Conservation (phyloP, 2,888 invertebrate species). For the Nephrocerus scutellatus region DNA sequence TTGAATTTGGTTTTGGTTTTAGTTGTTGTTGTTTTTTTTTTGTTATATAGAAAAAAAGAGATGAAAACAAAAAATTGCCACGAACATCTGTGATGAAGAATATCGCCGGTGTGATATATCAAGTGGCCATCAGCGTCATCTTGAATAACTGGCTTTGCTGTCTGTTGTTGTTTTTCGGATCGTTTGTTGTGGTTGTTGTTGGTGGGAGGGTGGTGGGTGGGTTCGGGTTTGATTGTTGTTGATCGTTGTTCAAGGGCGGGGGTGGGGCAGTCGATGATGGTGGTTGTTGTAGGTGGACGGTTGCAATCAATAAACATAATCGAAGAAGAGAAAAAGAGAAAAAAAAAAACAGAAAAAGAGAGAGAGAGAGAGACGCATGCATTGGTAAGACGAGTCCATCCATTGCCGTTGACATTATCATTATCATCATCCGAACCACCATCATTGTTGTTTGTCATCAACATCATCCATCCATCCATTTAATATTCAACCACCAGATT, state of each 20-base stretch:
- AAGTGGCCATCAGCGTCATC: conserved; percentile 99
- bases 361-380: conserved; percentile 26
- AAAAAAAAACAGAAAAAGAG: conserved; percentile 32
- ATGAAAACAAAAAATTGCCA: conserved; percentile 66
- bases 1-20: conserved; percentile 15
- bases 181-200: conserved; percentile 13
- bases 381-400: conserved; percentile 26
- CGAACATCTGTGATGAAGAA: conserved; percentile 99
- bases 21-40: conserved; percentile 20
- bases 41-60: too few species aligned
- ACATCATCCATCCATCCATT: conserved; percentile 48
- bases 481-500: conserved; percentile 31
- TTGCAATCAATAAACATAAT: conserved; percentile 14
- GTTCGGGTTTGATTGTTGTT: conserved; percentile 20
- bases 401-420: conserved; percentile 26
- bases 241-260: conserved; percentile 33
- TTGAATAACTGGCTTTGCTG: conserved; percentile 76
- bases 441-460: conserved; percentile 32
- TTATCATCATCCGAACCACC: conserved; percentile 29
- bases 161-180: conserved; percentile 33
- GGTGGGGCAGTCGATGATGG: conserved; percentile 22
- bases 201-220: conserved; percentile 19
- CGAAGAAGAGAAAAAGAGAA: conserved; percentile 37
- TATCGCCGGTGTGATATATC: conserved; percentile 97
- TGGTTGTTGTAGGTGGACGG: conserved; percentile 1